phyloP scores from a whole-genome alignment of 1,140 invertebrate genomes.

The Macrocentrus cingulum region DNA sequence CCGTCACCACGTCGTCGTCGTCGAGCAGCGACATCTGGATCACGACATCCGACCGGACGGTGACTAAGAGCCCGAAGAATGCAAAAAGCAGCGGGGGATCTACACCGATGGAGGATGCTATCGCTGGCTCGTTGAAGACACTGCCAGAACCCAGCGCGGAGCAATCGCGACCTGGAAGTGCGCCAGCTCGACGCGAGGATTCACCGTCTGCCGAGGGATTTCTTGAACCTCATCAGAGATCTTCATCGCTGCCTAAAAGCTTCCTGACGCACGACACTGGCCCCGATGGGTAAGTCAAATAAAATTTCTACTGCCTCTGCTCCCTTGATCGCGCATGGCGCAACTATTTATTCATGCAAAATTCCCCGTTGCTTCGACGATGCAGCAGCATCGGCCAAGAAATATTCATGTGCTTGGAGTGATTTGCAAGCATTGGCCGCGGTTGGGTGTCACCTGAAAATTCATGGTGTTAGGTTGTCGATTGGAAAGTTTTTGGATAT shows the following conservation, averaged over 20 bases:
- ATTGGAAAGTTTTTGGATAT: too few species aligned
- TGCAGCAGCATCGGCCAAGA: background rate
- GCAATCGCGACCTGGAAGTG: slow-evolving; percentile 60
- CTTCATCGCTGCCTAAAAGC: slow-evolving; percentile 67
- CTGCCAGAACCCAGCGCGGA: slow-evolving; percentile 44
- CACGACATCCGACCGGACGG: slow-evolving; percentile 59
- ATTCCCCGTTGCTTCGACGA: too few species aligned
- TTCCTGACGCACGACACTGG: slow-evolving; percentile 59
- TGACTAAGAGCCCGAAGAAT: slow-evolving; percentile 57
- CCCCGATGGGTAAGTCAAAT: slow-evolving; percentile 43
- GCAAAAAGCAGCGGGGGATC: slow-evolving; percentile 59
- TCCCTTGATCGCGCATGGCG: background rate
- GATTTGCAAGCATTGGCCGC: too few species aligned
- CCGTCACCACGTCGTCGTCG: slow-evolving; percentile 55
- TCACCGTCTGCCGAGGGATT: slow-evolving; percentile 41
- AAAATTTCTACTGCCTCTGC: background rate
- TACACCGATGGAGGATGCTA: slow-evolving; percentile 57
- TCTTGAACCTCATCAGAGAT: slow-evolving; percentile 61
- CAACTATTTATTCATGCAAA: too few species aligned
- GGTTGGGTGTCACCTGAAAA: too few species aligned
- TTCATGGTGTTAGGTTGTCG: too few species aligned
- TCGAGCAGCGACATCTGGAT: slow-evolving; percentile 63
- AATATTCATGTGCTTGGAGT: too few species aligned
- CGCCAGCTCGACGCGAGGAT: slow-evolving; percentile 54
- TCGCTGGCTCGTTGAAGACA: slow-evolving; percentile 46